Percentiles rank a stretch among this genome's conserved stretches.
Evolutionary conservation across 2,888 invertebrate genomes (phyloP).

Genomic region (Ecliptopera silaceata): DNA sequence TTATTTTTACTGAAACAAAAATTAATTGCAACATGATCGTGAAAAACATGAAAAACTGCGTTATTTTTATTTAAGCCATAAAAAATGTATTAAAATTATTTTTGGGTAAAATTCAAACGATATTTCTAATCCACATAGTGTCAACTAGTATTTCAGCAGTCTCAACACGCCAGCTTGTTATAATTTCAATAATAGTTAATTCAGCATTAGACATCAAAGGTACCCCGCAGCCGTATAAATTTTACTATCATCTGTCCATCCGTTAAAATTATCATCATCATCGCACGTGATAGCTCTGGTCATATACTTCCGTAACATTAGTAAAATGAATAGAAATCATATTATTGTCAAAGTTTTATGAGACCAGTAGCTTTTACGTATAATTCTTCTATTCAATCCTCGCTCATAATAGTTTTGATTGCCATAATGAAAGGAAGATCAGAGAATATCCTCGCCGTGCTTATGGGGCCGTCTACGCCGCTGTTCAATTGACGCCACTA

Average conservation of each 20-base stretch:
- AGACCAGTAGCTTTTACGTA: slow-evolving; percentile 27
- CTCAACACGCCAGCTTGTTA: slow-evolving; percentile 24
- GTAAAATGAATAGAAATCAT: slow-evolving; percentile 10
- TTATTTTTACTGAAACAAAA: not conserved
- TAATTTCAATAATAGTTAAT: slow-evolving; percentile 18
- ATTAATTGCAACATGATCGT: not conserved
- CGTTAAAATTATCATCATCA: slow-evolving; percentile 36
- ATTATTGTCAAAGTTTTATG: slow-evolving; percentile 16
- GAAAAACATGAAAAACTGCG: not conserved
- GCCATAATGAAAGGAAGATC: slow-evolving; percentile 47
- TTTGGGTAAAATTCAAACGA: not conserved
- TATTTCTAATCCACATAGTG: not conserved
- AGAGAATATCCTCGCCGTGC: slow-evolving; percentile 44
- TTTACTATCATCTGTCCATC: slow-evolving; percentile 34
- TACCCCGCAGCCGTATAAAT: slow-evolving; percentile 16
- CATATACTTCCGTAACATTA: slow-evolving; percentile 12
- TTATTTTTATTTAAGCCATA: too few relatives aligned
- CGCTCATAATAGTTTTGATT: slow-evolving; percentile 45
- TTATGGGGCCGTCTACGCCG: slow-evolving; percentile 45
- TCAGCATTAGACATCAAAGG: slow-evolving; percentile 23
- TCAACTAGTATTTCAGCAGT: slow-evolving; percentile 5
- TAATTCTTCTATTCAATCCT: slow-evolving; percentile 36
- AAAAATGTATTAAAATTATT: not conserved
- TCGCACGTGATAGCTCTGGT: slow-evolving; percentile 32
- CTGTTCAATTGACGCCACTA: slow-evolving; percentile 59